A percentile compares a stretch with the other conserved stretches of the same genome.
Evolutionary conservation across 2,113 vertebrate genomes (phyloP).

Genomic region (Chauna torquata): DNA sequence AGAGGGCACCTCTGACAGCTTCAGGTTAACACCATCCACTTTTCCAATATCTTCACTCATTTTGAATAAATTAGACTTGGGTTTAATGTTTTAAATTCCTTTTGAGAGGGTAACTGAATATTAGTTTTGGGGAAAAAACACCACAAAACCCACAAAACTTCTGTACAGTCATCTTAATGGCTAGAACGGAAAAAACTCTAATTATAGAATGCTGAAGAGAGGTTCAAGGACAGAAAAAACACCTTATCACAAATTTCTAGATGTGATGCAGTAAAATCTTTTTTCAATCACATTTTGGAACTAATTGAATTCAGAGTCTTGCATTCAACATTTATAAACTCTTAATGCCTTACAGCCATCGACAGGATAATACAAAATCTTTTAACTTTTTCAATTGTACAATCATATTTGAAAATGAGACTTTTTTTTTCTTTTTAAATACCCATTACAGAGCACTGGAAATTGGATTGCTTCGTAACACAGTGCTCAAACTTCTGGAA

Average conservation of each 20-base stretch:
- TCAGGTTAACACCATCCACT: neutral
- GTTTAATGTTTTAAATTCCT: neutral
- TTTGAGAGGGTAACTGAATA: neutral
- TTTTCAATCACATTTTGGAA: neutral
- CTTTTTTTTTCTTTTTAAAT: neutral
- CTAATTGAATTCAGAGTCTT: neutral
- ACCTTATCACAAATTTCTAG: neutral
- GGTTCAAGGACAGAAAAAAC: neutral
- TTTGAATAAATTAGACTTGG: neutral
- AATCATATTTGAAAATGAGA: neutral
- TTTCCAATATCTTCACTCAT: neutral
- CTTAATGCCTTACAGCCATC: neutral
- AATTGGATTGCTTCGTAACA: neutral
- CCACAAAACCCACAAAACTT: fast-evolving
- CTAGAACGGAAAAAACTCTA: neutral
- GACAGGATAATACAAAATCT: neutral
- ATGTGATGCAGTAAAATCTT: neutral
- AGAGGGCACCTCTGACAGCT: neutral
- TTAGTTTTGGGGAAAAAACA: neutral
- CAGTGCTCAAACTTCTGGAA: neutral
- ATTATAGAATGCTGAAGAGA: neutral
- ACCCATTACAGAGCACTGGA: neutral
- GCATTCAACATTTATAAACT: neutral
- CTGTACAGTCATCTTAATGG: neutral
- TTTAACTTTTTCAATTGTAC: neutral